Evolutionary conservation across 2,113 vertebrate genomes (phyloP), one percentile per base, ranked within the genome.

Genomic region (Poeciliopsis occidentalis): DNA sequence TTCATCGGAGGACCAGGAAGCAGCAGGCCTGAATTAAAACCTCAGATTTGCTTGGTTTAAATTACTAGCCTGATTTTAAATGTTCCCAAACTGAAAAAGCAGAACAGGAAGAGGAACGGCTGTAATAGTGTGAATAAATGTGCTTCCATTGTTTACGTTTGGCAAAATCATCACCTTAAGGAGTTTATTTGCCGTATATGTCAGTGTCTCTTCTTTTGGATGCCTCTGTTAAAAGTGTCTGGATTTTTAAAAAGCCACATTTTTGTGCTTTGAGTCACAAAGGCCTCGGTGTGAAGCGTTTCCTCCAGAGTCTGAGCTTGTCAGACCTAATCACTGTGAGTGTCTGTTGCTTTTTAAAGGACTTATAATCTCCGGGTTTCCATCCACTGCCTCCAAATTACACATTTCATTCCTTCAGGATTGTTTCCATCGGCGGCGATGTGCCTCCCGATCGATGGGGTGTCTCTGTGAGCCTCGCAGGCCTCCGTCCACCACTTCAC

Each of bases 401-500:
- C 15, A 80, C 60, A 65, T 19, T 7, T 69, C 64, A 64, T 1
- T 69, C 47, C 44, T 65, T 69, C 26, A 57, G 64, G 19, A 64
- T 65, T 11, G 54, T 41, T 66, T 77, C 26, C 65, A 6, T 19
- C n/a, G 7, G 30, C 3, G 7, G n/a, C 24, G n/a, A 29, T 67
- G 27, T 44, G 12, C 26, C 12, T 29, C 39, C 60, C 15, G 71
- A 80, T 83, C 44, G 71, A 76, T 88, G 12, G 17, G 66, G 75
- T 57, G 61, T 63, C 68, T 44, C 15, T 19, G 44, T 47, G 15
- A 47, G 44, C 44, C 44, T 47, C 15, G 44, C 15, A 47, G 44
- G 44, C 44, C 44, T 67, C 78, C 30, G 54, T 54, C 60, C 22
- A 87, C 82, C 83, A 82, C 83, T 84, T 84, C 79, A 86, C 61